phyloP scores from a whole-genome alignment of 1,140 invertebrate species.

The Theocolax elegans region DNA sequence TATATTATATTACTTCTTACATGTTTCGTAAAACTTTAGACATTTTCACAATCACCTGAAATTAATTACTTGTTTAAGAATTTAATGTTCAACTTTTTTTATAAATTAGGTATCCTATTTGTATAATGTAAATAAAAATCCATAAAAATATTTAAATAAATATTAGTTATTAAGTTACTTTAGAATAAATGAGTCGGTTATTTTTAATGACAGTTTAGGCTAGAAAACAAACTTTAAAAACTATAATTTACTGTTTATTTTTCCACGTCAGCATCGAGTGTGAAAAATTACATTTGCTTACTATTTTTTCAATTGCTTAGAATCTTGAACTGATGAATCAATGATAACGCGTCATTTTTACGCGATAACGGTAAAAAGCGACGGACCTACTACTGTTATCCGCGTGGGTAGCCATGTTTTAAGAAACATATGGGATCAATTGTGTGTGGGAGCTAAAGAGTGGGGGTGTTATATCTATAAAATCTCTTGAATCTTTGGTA shows the following conservation, averaged over 20 bases:
- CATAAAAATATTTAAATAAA: too few relatives aligned
- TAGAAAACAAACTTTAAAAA: conserved; percentile 14
- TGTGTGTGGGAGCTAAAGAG: background rate
- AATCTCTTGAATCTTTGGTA: too few relatives aligned
- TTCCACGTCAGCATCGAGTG: conserved; percentile 2
- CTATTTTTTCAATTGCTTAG: background rate
- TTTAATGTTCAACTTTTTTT: too few relatives aligned
- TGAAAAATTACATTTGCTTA: background rate
- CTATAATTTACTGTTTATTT: background rate
- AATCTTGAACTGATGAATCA: conserved; percentile 11
- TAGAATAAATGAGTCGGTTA: background rate
- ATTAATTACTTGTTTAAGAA: too few relatives aligned
- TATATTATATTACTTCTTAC: background rate
- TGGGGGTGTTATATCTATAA: background rate
- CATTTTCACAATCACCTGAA: conserved; percentile 9
- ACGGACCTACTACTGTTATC: conserved; percentile 8
- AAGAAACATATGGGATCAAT: conserved; percentile 33
- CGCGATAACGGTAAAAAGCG: conserved; percentile 26
- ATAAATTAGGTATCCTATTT: too few relatives aligned
- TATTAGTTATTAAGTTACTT: too few relatives aligned
- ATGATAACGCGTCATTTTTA: conserved; percentile 31
- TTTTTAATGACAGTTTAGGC: conserved; percentile 9
- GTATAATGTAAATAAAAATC: too few relatives aligned
- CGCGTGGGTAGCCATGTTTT: conserved; percentile 34
- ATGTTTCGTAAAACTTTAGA: background rate